Evolutionary conservation across 1,140 invertebrate species (phyloP).

Genomic region (Lucilia sericata): DNA sequence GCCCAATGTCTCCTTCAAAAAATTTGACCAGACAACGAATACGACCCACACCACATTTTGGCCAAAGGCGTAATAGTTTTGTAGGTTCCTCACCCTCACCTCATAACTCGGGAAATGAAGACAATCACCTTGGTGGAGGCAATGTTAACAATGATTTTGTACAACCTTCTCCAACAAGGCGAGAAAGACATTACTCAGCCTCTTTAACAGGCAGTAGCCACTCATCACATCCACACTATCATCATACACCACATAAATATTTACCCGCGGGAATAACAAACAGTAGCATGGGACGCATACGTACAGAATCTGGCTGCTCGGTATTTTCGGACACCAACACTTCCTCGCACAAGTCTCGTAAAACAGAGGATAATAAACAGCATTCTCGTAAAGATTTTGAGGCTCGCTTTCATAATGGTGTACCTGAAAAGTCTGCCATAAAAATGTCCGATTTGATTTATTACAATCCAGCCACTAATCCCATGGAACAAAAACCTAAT

Average conservation of each 20-base stretch:
- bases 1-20: constrained; percentile 61
- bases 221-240: not conserved
- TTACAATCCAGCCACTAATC: constrained; percentile 84
- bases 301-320: constrained; percentile 69
- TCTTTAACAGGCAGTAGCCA: constrained; percentile 43
- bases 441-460: constrained; percentile 93
- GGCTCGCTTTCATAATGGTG: constrained; percentile 70
- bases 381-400: constrained; percentile 72
- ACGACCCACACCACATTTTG: constrained; percentile 57
- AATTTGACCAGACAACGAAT: constrained; percentile 54
- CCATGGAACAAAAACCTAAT: constrained; percentile 70
- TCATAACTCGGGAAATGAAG: not conserved
- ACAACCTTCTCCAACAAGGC: constrained; percentile 49
- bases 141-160: not conserved
- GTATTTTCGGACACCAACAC: constrained; percentile 55
- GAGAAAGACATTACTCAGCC: constrained; percentile 53
- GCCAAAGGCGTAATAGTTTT: constrained; percentile 69
- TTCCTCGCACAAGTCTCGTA: constrained; percentile 52
- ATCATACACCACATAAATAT: constrained; percentile 52
- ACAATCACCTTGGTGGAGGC: not conserved
- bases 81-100: constrained; percentile 53
- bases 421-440: constrained; percentile 77
- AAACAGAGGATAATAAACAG: constrained; percentile 54
- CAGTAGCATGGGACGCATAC: constrained; percentile 58
- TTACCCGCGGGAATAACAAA: constrained; percentile 55